phyloP scores from a whole-genome alignment of 2,113 vertebrate genomes.

The Empidonax alnorum region DNA sequence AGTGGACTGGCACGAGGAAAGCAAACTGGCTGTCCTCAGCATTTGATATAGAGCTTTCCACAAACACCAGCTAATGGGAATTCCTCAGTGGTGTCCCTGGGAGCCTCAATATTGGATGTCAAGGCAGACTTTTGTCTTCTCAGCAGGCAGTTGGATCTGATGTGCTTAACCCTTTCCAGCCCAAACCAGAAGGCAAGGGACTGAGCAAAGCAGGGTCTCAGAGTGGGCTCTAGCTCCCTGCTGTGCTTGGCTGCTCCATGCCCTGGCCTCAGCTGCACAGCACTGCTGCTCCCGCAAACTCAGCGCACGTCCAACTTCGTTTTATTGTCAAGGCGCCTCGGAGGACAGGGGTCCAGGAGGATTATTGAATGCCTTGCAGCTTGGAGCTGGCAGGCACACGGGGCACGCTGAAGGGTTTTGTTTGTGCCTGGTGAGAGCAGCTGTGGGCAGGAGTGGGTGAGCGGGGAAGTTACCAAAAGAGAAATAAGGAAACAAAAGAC shows the following conservation, averaged over 20 bases:
- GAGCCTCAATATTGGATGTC: slow-evolving; percentile 65
- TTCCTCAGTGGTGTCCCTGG: slow-evolving; percentile 55
- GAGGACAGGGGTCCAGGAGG: not conserved
- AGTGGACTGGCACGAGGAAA: not conserved
- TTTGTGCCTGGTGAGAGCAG: slow-evolving; percentile 36
- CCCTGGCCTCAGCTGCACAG: not conserved
- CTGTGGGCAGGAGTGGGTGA: slow-evolving; percentile 42
- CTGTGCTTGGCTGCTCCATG: not conserved
- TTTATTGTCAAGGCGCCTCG: not conserved
- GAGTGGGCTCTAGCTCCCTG: not conserved
- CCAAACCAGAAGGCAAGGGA: not conserved
- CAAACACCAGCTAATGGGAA: slow-evolving; percentile 66
- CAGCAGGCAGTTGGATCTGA: slow-evolving; percentile 14
- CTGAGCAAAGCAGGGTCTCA: not conserved
- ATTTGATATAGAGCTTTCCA: slow-evolving; percentile 44
- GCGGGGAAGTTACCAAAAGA: slow-evolving; percentile 29
- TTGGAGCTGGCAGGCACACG: not conserved
- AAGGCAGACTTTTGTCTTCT: slow-evolving; percentile 61
- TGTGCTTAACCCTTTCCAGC: slow-evolving; percentile 49
- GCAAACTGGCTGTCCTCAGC: not conserved
- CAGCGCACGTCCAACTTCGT: not conserved
- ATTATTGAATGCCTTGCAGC: not conserved
- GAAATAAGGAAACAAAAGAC: slow-evolving; percentile 56
- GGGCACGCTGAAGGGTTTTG: slow-evolving; percentile 21
- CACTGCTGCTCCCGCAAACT: not conserved